Conservation (phyloP, 1,140 invertebrate species). For the Drosophila leontia region DNA sequence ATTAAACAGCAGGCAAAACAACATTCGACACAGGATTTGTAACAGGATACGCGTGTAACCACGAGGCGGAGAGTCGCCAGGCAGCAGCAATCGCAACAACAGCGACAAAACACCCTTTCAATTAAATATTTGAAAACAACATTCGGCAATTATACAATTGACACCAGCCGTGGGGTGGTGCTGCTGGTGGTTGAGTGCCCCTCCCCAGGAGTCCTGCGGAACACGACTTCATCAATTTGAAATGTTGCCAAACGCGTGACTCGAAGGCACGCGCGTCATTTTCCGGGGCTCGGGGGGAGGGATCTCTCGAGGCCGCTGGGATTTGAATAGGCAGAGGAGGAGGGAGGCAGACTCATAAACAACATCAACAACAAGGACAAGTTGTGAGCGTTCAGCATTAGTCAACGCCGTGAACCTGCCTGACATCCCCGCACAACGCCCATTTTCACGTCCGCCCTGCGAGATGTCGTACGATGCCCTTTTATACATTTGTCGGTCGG, state of each 20-base stretch:
- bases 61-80: slow-evolving; percentile 51
- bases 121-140: slow-evolving; percentile 84
- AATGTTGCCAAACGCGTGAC: slow-evolving; percentile 66
- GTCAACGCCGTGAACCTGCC: slow-evolving; percentile 75
- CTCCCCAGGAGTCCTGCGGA: slow-evolving; percentile 7
- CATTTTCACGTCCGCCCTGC: slow-evolving; percentile 19
- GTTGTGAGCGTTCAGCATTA: slow-evolving; percentile 75
- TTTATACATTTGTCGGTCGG: slow-evolving; percentile 39
- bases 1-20: slow-evolving; percentile 80
- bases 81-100: slow-evolving; percentile 27
- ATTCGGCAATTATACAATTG: slow-evolving; percentile 84
- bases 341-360: slow-evolving; percentile 70
- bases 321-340: slow-evolving; percentile 60
- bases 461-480: slow-evolving; percentile 57
- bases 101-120: slow-evolving; percentile 81
- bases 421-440: slow-evolving; percentile 36
- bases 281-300: slow-evolving; percentile 26
- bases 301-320: slow-evolving; percentile 59
- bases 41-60: slow-evolving; percentile 85
- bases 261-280: slow-evolving; percentile 75
- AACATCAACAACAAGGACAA: slow-evolving; percentile 81
- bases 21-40: slow-evolving; percentile 79
- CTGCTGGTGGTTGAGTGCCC: background rate
- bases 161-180: slow-evolving; percentile 62
- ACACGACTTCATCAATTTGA: slow-evolving; percentile 84